A percentile compares a stretch with the other conserved stretches of the same genome.
Evolutionary conservation across 2,888 invertebrate genomes (phyloP).

Genomic region (Scaptomyza tumidula): DNA sequence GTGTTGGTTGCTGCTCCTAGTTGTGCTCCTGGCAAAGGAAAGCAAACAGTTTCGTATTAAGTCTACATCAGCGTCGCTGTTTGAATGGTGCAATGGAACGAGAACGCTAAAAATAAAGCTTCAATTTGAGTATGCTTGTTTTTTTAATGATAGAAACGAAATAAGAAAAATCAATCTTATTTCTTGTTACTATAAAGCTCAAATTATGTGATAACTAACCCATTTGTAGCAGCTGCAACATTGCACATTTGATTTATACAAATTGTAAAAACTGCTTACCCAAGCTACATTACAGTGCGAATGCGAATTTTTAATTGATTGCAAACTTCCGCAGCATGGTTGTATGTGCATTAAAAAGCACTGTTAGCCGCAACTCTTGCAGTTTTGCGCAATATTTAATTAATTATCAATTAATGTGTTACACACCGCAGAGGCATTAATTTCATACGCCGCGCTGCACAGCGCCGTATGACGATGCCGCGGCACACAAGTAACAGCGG

Average conservation of each 20-base stretch:
- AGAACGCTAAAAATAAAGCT: too few species aligned
- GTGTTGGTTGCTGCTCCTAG: background rate
- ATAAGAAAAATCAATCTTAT: background rate
- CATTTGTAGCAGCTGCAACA: background rate
- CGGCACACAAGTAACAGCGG: conserved; percentile 1
- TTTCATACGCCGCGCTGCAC: conserved; percentile 76
- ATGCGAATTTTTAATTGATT: conserved; percentile 43
- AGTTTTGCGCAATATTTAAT: conserved; percentile 75
- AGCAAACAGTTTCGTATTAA: conserved; percentile 10
- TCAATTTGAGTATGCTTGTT: too few species aligned
- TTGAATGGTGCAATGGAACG: background rate
- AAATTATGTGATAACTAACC: background rate
- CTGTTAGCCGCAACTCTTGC: conserved; percentile 54
- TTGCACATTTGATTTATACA: background rate
- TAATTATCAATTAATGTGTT: conserved; percentile 78
- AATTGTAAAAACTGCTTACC: background rate
- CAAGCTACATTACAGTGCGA: conserved; percentile 19
- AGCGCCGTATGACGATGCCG: conserved; percentile 50
- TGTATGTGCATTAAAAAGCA: conserved; percentile 43
- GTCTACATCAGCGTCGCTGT: conserved; percentile 7
- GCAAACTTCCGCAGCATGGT: conserved; percentile 27
- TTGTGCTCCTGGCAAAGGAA: background rate
- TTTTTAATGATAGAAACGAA: too few species aligned
- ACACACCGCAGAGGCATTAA: conserved; percentile 75
- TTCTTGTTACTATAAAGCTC: background rate